Base-by-base conservation (phyloP, 2,113 vertebrate species). In the Misgurnus mizolepis region DNA sequence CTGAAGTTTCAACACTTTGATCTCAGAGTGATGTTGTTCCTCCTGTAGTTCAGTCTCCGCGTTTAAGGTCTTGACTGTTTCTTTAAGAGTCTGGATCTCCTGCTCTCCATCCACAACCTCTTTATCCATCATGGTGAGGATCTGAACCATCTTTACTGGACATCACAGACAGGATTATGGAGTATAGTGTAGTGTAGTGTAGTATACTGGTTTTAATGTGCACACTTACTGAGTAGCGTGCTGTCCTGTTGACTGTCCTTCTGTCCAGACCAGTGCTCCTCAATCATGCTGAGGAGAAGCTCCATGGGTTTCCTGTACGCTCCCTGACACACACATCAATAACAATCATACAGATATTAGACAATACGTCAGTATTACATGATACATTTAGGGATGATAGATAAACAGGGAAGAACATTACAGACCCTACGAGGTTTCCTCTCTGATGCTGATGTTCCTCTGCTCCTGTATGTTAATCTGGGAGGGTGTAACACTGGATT, bases 181-280 rank as follows among this genome's bases (percentile, higher is more conserved):
- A 34, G 43, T 41, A 68, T 4, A 18, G 43, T 12, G 27, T 6
- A 9, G 27, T 4, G n/a, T 22, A 50, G 69, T 43, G 7, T 18
- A 58, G 14, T 50, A n/a, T 58, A 18, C 14, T 18, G 53, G 53
- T 11, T 17, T 17, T 67, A 22, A 34, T 66, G 67, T 17, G n/a
- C 17, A n/a, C 67, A 91, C 94, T 94, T 86, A 95, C 94, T 90
- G 7, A 94, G 90, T 91, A 95, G 94, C 45, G 83, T 90, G 79
- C 92, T 87, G n/a, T 93, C 88, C 62, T 88, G 47, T 41, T 91
- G 94, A 77, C 94, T 91, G 1, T 93, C 92, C 55, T 82, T 89
- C 81, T 86, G 80, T 66, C 91, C 92, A 0, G 76, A 87, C 93
- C 94, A 94, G 86, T 93, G 88, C 89, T 91, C 93, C 85, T 94